Evolutionary conservation across 2,888 invertebrate species (phyloP).

Genomic region (Watsonalla binaria): DNA sequence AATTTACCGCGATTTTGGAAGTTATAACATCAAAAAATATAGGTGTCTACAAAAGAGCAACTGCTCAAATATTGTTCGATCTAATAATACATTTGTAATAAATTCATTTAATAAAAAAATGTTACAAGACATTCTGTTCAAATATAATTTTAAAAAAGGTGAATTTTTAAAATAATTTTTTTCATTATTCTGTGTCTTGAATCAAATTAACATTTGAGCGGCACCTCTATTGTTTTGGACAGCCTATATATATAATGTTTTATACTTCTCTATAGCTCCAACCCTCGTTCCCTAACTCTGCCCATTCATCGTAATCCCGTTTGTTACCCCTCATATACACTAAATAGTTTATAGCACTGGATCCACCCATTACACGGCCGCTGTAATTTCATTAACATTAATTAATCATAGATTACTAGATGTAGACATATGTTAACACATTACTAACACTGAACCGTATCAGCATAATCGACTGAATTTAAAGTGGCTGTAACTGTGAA

Average conservation of each 20-base stretch:
- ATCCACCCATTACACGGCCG: constrained; percentile 84
- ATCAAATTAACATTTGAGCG: too few relatives aligned
- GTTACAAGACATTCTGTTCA: too few relatives aligned
- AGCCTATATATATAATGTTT: not conserved
- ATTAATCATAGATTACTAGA: not conserved
- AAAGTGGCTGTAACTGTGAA: too few relatives aligned
- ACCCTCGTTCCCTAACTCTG: constrained; percentile 77
- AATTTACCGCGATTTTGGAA: not conserved
- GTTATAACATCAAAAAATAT: too few relatives aligned
- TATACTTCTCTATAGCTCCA: constrained; percentile 79
- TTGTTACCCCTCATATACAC: constrained; percentile 81
- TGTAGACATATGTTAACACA: not conserved
- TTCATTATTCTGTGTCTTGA: too few relatives aligned
- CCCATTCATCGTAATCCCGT: constrained; percentile 83
- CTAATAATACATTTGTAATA: too few relatives aligned
- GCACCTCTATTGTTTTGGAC: not conserved
- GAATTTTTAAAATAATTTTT: too few relatives aligned
- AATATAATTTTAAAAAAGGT: too few relatives aligned
- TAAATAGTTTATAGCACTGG: constrained; percentile 82
- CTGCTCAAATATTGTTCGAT: too few relatives aligned
- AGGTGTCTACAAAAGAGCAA: too few relatives aligned
- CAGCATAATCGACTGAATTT: not conserved
- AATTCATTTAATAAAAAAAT: too few relatives aligned
- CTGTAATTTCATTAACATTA: constrained; percentile 32
- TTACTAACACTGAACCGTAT: not conserved